phyloP scores from a whole-genome alignment of 2,888 invertebrate genomes.

The Eumacrocentrus americanus region DNA sequence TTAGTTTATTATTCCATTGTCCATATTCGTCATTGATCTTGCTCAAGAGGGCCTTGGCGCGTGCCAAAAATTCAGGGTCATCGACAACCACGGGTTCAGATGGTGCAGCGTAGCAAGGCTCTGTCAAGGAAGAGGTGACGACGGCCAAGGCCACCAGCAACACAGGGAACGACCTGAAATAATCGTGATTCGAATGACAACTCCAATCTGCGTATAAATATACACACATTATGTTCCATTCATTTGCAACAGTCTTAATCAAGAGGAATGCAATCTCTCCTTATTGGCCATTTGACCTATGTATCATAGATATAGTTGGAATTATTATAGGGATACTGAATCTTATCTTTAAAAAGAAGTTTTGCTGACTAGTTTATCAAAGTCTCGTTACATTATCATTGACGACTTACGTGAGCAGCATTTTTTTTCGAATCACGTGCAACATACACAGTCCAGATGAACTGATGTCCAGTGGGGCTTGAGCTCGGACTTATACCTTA shows the following conservation, averaged over 20 bases:
- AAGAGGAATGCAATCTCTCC: no score
- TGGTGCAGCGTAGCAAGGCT: background rate
- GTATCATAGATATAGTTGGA: no score
- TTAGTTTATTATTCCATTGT: conserved; percentile 66
- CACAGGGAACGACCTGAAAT: background rate
- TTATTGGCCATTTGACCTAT: no score
- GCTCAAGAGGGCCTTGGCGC: conserved; percentile 69
- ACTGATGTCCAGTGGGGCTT: conserved; percentile 3
- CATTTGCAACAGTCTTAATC: no score
- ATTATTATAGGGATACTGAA: no score
- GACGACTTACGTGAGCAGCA: conserved; percentile 17
- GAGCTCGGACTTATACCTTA: conserved; percentile 19
- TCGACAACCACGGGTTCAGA: conserved; percentile 9
- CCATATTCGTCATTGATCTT: conserved; percentile 70
- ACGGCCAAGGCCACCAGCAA: conserved; percentile 23
- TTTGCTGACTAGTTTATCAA: no score
- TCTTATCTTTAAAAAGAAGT: no score
- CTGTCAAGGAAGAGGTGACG: background rate
- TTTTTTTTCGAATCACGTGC: background rate
- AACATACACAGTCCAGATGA: background rate
- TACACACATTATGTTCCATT: background rate
- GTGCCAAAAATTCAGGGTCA: conserved; percentile 53
- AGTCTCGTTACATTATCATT: no score
- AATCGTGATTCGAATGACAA: background rate
- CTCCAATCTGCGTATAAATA: background rate